phyloP scores from a whole-genome alignment of 2,113 vertebrate species.

The Hippocampus zosterae region DNA sequence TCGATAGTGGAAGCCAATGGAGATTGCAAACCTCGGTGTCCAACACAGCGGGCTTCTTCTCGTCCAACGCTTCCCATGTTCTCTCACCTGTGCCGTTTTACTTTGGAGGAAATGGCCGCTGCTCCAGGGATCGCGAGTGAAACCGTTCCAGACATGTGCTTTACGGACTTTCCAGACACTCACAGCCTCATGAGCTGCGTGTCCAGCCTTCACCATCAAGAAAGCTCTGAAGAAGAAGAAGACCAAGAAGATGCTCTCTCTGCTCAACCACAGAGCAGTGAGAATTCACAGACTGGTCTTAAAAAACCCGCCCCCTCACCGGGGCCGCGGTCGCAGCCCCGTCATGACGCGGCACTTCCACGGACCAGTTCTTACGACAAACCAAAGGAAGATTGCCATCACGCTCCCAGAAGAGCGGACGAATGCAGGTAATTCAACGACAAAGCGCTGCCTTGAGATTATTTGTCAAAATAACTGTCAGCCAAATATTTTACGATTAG shows the following conservation, averaged over 20 bases:
- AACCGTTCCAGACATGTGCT: constrained; percentile 50
- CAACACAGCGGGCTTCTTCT: constrained; percentile 11
- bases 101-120: constrained; percentile 18
- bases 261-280: constrained; percentile 7
- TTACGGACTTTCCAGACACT: constrained; percentile 37
- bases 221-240: constrained; percentile 4
- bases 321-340: constrained; percentile 4
- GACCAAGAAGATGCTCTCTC: constrained; percentile 16
- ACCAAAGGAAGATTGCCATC: not conserved
- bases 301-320: constrained; percentile 2
- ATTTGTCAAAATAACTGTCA: too few relatives aligned
- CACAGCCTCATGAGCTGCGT: constrained; percentile 5
- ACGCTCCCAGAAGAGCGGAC: not conserved
- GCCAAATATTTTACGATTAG: too few relatives aligned
- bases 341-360: not conserved
- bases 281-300: not conserved
- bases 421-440: not conserved
- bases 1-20: not conserved
- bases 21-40: constrained; percentile 6
- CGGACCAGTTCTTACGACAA: constrained; percentile 4
- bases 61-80: constrained; percentile 1
- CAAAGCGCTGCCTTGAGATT: too few relatives aligned
- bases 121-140: constrained; percentile 45
- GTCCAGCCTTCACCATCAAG: constrained; percentile 15
- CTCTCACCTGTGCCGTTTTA: constrained; percentile 23